These are phyloP conservation scores for Odobenus rosmarus DNA, from an alignment of 2,113 vertebrate species.

Conservation along the genomic window DNA sequence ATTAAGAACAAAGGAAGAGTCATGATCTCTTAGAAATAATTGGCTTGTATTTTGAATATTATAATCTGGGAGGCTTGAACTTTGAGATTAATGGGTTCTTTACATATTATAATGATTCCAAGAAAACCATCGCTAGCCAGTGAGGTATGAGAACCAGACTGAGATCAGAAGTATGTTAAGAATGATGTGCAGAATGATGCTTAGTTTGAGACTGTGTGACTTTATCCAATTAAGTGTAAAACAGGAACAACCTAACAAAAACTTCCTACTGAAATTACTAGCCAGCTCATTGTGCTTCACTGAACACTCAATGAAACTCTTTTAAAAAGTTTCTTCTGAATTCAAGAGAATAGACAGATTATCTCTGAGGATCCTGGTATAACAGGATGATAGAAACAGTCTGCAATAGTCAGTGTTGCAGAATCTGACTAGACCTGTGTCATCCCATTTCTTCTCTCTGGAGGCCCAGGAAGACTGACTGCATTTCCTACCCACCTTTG, in stretches of 20 bases:
- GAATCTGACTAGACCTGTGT: neutral
- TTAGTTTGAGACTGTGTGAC: neutral
- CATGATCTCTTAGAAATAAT: neutral
- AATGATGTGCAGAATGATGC: neutral
- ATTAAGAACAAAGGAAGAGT: neutral
- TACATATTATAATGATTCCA: neutral
- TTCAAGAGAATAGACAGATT: neutral
- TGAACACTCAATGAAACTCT: neutral
- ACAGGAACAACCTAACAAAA: neutral
- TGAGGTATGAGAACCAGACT: neutral
- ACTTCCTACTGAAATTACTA: neutral
- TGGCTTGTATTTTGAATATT: neutral
- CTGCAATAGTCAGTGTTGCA: neutral
- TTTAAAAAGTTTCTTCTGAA: neutral
- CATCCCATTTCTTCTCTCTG: neutral
- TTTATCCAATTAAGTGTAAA: neutral
- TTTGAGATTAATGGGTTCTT: neutral
- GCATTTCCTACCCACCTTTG: neutral
- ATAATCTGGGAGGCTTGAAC: neutral
- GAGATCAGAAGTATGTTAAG: neutral
- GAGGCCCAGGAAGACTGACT: neutral
- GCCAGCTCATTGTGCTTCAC: neutral
- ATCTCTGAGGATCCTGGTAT: neutral
- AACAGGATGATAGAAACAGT: neutral
- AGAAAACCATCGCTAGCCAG: neutral